Conservation (phyloP, 2,888 invertebrate species). For the Parascotia fuliginaria region DNA sequence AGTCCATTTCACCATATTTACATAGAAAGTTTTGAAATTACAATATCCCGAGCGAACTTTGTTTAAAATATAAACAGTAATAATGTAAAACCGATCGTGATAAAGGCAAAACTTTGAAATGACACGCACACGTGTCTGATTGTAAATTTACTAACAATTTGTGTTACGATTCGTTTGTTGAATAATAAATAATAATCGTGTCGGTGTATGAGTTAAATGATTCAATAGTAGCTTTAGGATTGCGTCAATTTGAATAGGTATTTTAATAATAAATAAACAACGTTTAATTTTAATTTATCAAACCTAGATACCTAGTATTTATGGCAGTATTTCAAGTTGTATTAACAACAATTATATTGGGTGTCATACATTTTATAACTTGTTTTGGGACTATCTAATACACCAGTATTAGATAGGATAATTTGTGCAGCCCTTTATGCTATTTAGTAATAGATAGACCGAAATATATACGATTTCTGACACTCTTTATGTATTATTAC, state of each 20-base stretch:
- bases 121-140: conserved; percentile 54
- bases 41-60: conserved; percentile 57
- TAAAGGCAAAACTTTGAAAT: conserved; percentile 58
- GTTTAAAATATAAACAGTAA: conserved; percentile 63
- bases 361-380: no score
- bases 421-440: no score
- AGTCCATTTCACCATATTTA: conserved; percentile 58
- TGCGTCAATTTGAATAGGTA: conserved; percentile 14
- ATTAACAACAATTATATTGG: no score
- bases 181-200: conserved; percentile 41
- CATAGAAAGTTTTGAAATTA: conserved; percentile 62
- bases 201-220: conserved; percentile 27
- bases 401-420: no score
- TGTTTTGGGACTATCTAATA: no score
- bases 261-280: not conserved
- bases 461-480: no score
- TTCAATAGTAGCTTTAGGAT: conserved; percentile 23
- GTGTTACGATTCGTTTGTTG: conserved; percentile 25
- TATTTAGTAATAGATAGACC: no score
- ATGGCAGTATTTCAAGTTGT: not conserved
- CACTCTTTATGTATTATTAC: no score
- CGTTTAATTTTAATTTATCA: not conserved
- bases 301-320: not conserved
- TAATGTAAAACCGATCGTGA: conserved; percentile 63
- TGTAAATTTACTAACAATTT: conserved; percentile 51